Base-by-base conservation (phyloP, 1,140 invertebrate species). In the Drosophila subpulchrella region DNA sequence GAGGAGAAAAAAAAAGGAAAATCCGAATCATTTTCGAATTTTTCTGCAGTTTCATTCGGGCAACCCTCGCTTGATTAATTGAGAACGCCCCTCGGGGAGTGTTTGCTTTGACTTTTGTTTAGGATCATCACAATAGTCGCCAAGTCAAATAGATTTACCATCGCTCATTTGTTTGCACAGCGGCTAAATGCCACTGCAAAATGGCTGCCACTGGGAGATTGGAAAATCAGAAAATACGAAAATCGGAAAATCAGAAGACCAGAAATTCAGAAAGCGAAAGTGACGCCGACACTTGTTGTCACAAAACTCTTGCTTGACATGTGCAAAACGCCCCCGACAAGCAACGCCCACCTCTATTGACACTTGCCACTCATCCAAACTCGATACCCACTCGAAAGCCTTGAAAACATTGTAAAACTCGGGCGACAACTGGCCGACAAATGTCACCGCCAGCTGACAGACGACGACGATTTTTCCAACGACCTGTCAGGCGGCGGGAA, bases 341-440 rank as follows among this genome's bases (percentile, higher is more conserved):
- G 56, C 61, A 68, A 89, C 84, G 84, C 84, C 84, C 74, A 89
- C 82, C 71, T 36, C 74, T 66, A 89, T 89, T 89, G 84, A 84
- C 84, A 89, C 84, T 89, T 89, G 84, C 76, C 84, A 89, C 83
- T 88, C 83, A 82, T 30, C 51, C n/a, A 34, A 48, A 39, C 20
- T 15, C 17, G 41, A 76, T 65, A 50, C 67, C 65, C 65, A 71
- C 65, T 57, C 67, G 55, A 46, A 57, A 89, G 68, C 84, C 84
- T 89, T 88, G 84, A 88, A 89, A 88, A 75, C 67, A 77, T 63
- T 88, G 83, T 83, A 83, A 89, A 81, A 78, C 68, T 74, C 56
- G 54, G 57, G 61, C 78, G 67, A 76, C 83, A 88, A 86, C 79
- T 88, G 75, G 65, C 55, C 76, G 67, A 77, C 72, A 88, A 83